Conservation (phyloP, 2,113 vertebrate genomes). For the Chroicocephalus ridibundus region DNA sequence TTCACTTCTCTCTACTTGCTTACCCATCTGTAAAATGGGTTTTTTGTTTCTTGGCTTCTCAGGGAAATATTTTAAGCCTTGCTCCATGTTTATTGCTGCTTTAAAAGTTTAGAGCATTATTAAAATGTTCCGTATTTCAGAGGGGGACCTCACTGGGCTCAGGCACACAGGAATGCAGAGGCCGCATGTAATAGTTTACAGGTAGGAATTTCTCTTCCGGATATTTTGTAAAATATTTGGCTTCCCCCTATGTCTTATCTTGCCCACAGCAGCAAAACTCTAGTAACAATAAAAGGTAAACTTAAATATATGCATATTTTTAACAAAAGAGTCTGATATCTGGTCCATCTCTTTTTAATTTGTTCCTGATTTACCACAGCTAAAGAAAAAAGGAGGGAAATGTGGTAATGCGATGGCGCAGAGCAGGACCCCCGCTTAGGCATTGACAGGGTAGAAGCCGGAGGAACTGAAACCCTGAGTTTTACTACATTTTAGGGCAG, state of each 20-base stretch:
- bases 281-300: neutral
- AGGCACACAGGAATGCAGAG: neutral
- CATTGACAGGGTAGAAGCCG: neutral
- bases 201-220: neutral
- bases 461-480: neutral
- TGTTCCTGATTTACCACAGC: neutral
- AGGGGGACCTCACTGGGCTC: neutral
- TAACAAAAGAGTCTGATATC: neutral
- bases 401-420: rapidly evolving
- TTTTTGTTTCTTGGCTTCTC: neutral
- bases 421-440: neutral
- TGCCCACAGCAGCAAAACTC: neutral
- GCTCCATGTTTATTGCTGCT: neutral
- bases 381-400: neutral
- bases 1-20: neutral
- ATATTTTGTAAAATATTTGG: neutral
- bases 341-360: neutral
- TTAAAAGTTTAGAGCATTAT: neutral
- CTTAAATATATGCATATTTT: neutral
- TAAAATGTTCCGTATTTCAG: neutral
- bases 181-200: neutral
- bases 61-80: neutral
- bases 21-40: neutral
- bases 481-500: neutral
- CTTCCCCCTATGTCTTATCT: neutral